Percentiles rank a stretch among this genome's conserved stretches.
These are phyloP conservation scores for Lacerta bilineata DNA, from an alignment of 2,797 vertebrate species.

Conservation along the genomic window DNA sequence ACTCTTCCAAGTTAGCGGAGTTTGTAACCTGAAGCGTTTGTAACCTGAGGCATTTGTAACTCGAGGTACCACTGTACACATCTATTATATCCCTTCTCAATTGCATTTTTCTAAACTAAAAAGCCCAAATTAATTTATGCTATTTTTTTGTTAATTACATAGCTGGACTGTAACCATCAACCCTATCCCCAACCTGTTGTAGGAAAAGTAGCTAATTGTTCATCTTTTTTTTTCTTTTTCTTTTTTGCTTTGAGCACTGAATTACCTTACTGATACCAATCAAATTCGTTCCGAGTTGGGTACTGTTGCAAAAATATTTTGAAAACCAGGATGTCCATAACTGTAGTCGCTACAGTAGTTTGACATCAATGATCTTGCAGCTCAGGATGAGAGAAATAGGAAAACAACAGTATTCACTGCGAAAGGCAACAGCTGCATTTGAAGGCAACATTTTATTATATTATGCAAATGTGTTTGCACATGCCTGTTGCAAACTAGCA, in stretches of 20 bases:
- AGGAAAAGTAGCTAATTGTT: neutral
- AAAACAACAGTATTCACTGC: too few species aligned
- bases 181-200: neutral
- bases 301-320: neutral
- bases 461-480: neutral
- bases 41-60: too few species aligned
- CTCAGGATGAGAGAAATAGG: neutral
- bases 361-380: neutral
- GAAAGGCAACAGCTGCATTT: neutral
- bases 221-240: too few species aligned
- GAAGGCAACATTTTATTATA: neutral
- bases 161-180: neutral
- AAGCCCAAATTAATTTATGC: neutral
- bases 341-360: neutral
- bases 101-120: neutral
- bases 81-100: neutral
- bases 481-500: neutral
- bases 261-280: neutral
- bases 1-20: too few species aligned
- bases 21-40: too few species aligned
- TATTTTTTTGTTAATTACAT: neutral
- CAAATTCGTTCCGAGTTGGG: neutral
- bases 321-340: neutral
- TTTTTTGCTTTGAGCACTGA: neutral
- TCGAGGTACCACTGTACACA: too few species aligned